phyloP scores from a whole-genome alignment of 2,113 vertebrate genomes.

The Poecile atricapillus region DNA sequence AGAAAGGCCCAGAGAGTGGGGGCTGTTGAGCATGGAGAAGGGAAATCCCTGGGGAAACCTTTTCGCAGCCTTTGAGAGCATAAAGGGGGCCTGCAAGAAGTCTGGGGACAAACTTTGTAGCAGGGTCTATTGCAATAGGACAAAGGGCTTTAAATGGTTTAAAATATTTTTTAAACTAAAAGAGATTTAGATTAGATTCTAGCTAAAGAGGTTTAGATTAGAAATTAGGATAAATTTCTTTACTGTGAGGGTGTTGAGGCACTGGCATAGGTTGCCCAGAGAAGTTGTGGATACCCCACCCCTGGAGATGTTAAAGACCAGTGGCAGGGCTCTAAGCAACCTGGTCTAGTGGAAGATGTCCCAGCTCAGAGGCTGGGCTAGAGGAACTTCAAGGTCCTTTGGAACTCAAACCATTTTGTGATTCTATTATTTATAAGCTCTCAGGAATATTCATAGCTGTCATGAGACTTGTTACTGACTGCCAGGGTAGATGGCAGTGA shows the following conservation, averaged over 20 bases:
- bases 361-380: accelerated
- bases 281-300: background rate
- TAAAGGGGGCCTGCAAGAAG: background rate
- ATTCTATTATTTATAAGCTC: background rate
- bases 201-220: background rate
- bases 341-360: background rate
- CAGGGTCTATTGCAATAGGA: background rate
- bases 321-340: background rate
- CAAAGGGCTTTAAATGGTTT: background rate
- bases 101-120: background rate
- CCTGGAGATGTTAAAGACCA: background rate
- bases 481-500: background rate
- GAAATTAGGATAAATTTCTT: background rate
- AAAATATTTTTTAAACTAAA: background rate
- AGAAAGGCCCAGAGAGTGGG: background rate
- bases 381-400: background rate
- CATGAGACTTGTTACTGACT: background rate
- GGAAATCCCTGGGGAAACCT: background rate
- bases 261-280: background rate
- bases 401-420: background rate
- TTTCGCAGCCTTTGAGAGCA: background rate
- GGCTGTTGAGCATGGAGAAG: background rate
- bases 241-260: background rate
- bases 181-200: no score
- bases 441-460: background rate